Base-by-base conservation (phyloP, 2,888 invertebrate species). In the Ceraclea dissimilis region DNA sequence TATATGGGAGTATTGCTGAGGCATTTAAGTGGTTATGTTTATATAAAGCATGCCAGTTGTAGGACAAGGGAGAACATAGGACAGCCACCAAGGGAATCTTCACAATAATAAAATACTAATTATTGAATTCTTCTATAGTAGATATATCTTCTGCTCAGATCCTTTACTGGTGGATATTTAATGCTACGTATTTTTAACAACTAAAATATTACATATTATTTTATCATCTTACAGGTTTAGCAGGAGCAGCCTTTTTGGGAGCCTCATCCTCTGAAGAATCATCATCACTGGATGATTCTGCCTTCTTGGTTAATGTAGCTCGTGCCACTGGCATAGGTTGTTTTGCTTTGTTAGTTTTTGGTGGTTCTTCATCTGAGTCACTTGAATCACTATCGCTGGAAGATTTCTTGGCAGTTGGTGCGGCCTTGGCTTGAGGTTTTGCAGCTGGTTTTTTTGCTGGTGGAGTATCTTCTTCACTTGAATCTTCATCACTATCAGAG, bases 211-310 rank as follows among this genome's bases (percentile, higher is more conserved):
- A n/a, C n/a, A n/a, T n/a, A n/a, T n/a, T n/a, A n/a, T 26, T 6
- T 26, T 10, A 26, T 26, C 26, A 11, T 5, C 63, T 48, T 59
- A 58, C 60, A 13, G 57, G 49, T 60, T 68, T 67, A 16, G 65
- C 60, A 48, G 67, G 61, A 18, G 60, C 61, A 46, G 63, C 58
- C 63, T 67, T 69, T 21, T 63, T 67, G 49, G 64, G 62, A 21
- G 61, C 60, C 52, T 70, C 70, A 43, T 72, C 71, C 22, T 65
- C 66, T 0, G 75, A 70, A 1, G 68, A 67, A 44, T 67, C 65
- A 47, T 69, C 65, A 22, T 67, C 69, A 56, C 67, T 69, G 49
- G 71, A 64, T 51, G 69, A 66, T 51, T 68, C 67, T 16, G 64
- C 52, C 59, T 69, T 69, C 46, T 56, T 64, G 52, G 61, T 62